These are phyloP conservation scores for Andrena minutula DNA, from an alignment of 2,888 invertebrate genomes.

Conservation along the genomic window DNA sequence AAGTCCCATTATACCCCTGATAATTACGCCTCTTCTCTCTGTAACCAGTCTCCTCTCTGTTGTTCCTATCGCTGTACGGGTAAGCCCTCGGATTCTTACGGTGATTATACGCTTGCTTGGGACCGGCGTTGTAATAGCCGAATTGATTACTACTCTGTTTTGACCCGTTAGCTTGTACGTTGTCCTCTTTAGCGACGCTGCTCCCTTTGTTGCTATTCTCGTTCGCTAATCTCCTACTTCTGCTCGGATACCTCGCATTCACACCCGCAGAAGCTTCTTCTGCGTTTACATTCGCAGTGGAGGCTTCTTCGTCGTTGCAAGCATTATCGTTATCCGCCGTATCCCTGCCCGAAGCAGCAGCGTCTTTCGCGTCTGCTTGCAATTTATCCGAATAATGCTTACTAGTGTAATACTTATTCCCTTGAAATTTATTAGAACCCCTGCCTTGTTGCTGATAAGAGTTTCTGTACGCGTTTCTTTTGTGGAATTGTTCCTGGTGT, in stretches of 20 bases:
- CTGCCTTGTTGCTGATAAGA: conserved; percentile 62
- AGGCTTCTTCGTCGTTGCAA: conserved; percentile 6
- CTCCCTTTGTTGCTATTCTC: conserved; percentile 20
- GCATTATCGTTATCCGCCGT: background rate
- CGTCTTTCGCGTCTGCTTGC: background rate
- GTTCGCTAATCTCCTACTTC: background rate
- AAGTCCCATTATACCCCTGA: conserved; percentile 67
- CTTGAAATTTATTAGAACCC: conserved; percentile 73
- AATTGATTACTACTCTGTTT: conserved; percentile 35
- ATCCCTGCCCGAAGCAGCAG: background rate
- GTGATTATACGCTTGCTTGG: conserved; percentile 47
- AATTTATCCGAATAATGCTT: conserved; percentile 39
- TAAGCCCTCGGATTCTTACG: conserved; percentile 58
- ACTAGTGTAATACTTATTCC: conserved; percentile 67
- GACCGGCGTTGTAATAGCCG: conserved; percentile 45
- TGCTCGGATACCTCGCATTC: background rate
- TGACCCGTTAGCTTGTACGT: conserved; percentile 5
- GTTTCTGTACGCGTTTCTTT: conserved; percentile 57
- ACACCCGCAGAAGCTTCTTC: conserved; percentile 21
- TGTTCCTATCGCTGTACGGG: conserved; percentile 52
- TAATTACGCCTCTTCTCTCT: conserved; percentile 73
- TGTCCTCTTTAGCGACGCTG: background rate
- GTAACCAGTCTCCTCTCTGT: conserved; percentile 64
- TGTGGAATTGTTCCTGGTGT: conserved; percentile 61
- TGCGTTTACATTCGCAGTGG: conserved; percentile 18